Base-by-base conservation (phyloP, 92 coral and sea anemone genomes). In the Epizoanthus fatuus region DNA sequence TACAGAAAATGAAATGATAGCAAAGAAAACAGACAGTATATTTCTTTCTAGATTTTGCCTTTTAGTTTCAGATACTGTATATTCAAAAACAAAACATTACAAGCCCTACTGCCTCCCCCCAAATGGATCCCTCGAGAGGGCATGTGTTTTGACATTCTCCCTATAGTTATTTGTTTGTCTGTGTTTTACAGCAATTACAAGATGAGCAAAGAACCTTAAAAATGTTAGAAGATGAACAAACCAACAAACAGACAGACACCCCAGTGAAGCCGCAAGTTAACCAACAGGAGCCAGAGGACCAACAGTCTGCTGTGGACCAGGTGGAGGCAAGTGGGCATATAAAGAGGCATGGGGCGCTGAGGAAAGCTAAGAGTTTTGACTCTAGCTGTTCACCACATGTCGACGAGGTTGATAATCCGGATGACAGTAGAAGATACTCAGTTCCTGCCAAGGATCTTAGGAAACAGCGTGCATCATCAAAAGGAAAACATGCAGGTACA, bases 311-410 rank as follows among this genome's bases (percentile, higher is more conserved):
- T 2, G 11, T 49, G 53, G 44, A 60, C 11, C 57, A 20, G 14
- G 14, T 6, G 4, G 82, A 77, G 10, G 22, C 70, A 22, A 5
- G 17, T 1, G 55, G 42, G 72, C 72, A 66, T 39, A 38, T 22
- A 11, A 71, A 60, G 55, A 62, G 38, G 15, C 82, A 42, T 42
- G 53, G 19, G 0, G 20, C 11, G 15, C n/a, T 77, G 45, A 59
- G 58, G 40, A 77, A 77, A 77, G 5, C 82, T 25, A 77, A 20
- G 29, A 77, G 82, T 44, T 77, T 77, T 19, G 70, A 77, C 63
- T 77, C 69, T n/a, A n/a, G 40, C 14, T 40, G 13, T 37, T 69
- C 19, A 3, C 32, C 13, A 9, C 62, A 17, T 1, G 6, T 37
- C 7, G 70, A 77, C 13, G 70, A 77, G 39, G 39, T 44, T 0